Evolutionary conservation across 2,797 vertebrate species (phyloP).

Genomic region (Enteromius viviparus): DNA sequence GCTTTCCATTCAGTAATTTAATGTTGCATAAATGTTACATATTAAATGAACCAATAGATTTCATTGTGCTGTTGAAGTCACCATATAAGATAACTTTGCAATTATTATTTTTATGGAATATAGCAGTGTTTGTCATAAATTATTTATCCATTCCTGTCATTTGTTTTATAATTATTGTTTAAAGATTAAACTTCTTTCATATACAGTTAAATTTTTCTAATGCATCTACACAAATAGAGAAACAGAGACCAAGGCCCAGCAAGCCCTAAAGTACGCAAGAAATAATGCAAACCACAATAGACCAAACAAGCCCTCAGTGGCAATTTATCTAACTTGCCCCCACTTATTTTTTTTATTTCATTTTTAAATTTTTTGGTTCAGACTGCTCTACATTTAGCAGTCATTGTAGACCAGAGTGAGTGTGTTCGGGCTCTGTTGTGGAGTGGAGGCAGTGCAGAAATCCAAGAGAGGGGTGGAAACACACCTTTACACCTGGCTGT

Average conservation of each 20-base stretch:
- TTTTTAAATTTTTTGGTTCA: conserved; percentile 45
- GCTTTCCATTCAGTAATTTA: background rate
- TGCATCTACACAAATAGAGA: too few species aligned
- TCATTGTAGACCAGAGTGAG: conserved; percentile 72
- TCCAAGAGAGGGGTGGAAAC: conserved; percentile 77
- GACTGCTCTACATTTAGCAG: conserved; percentile 80
- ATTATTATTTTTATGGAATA: background rate
- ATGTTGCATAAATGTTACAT: conserved; percentile 8
- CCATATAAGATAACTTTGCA: background rate
- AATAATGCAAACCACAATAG: background rate
- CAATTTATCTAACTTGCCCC: background rate
- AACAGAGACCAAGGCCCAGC: background rate
- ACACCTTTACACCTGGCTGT: conserved; percentile 79
- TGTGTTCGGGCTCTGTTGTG: conserved; percentile 68
- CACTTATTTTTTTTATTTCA: background rate
- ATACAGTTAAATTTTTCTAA: background rate
- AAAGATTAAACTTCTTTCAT: background rate
- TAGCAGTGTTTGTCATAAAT: background rate
- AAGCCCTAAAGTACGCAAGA: background rate
- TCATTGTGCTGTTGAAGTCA: background rate
- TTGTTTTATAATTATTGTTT: background rate
- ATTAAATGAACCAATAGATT: background rate
- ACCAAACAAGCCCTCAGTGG: background rate
- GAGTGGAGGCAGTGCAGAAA: conserved; percentile 65
- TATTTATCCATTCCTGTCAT: background rate